Evolutionary conservation across 1,140 invertebrate species (phyloP), one percentile per base, ranked within the genome.

Genomic region (Eriosoma lanigerum): DNA sequence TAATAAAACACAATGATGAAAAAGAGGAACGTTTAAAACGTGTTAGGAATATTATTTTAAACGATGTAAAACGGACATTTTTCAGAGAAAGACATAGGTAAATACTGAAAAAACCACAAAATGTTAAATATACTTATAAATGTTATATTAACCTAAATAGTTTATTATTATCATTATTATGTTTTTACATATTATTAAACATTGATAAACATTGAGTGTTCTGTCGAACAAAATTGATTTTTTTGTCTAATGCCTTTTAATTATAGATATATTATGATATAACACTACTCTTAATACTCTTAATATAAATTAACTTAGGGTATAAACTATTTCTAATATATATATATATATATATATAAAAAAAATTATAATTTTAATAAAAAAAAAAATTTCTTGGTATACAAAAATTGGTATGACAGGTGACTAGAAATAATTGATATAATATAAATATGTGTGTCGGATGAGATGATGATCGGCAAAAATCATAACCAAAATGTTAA

Each of bases 111-210:
- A n/a, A n/a, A n/a, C n/a, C n/a, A n/a, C n/a, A n/a, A n/a, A n/a
- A n/a, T n/a, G n/a, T n/a, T 48, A 1, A 48, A 24, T 68, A 68
- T 48, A 21, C 21, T 68, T 68, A 68, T 68, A 68, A 68, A 68
- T 68, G 13, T 68, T 68, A 48, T 68, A 68, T 68, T 68, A 68
- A 46, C 66, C 66, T 68, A 68, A 62, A 17, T 32, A 46, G 24
- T 66, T 1, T 44, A 24, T 48, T 48, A 48, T 68, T 26, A 48
- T 68, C 21, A 48, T 13, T 48, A 68, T 8, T 68, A 68, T 68
- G 21, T 68, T 68, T 68, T 48, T 48, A 68, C 66, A 68, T 21
- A 48, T 21, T 68, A 10, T 21, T 1, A 68, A 12, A 48, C n/a
- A 68, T 46, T 9, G 26, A 68, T 17, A 68, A 68, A 46, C 66